Evolutionary conservation across 1,140 invertebrate species (phyloP).

Genomic region (Dendroctonus ponderosae): DNA sequence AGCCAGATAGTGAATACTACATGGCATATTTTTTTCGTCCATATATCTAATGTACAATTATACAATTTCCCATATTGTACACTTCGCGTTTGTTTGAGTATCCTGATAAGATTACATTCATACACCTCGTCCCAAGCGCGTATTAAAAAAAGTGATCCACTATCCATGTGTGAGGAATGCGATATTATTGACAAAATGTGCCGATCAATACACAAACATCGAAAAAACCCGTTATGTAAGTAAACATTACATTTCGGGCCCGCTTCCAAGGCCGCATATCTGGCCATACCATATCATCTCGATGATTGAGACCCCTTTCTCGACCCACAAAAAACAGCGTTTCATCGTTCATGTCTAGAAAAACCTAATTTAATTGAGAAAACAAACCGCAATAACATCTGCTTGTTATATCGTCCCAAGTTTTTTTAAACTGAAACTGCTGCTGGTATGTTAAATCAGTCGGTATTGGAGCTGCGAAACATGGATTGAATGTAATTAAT

Average conservation of each 20-base stretch:
- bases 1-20: no score
- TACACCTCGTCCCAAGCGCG: no score
- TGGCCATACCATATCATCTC: not conserved
- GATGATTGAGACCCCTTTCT: conserved; percentile 4
- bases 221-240: conserved; percentile 21
- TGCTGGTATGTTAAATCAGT: no score
- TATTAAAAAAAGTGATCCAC: no score
- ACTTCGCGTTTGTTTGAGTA: no score
- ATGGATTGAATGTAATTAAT: no score
- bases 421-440: no score
- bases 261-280: conserved; percentile 9
- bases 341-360: conserved; percentile 1
- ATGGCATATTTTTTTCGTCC: no score
- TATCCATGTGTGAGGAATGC: not conserved
- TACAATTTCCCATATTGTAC: no score
- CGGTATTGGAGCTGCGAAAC: no score
- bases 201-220: conserved; percentile 5
- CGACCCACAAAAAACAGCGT: conserved; percentile 10
- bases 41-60: no score
- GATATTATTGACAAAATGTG: conserved; percentile 21
- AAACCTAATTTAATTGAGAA: not conserved
- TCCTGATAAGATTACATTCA: no score
- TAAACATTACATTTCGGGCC: conserved; percentile 13
- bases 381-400: conserved; percentile 4
- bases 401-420: not conserved